Base-by-base conservation (phyloP, 2,888 invertebrate species). In the Drosophila demipolita region DNA sequence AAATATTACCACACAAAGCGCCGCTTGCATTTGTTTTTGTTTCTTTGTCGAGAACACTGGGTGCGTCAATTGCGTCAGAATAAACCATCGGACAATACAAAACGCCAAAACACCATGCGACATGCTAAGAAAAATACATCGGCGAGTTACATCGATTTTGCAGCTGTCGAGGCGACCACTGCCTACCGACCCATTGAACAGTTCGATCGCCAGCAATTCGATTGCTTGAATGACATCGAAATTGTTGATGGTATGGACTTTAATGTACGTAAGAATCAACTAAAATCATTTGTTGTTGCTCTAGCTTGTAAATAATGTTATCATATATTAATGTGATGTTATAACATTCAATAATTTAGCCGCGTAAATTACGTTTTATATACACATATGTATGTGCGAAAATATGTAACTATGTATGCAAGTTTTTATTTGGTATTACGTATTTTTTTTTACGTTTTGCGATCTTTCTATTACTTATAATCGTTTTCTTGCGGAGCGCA, bases 31-130 rank as follows among this genome's bases (percentile, higher is more conserved):
- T 73, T 91, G 59, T 92, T 92, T 68, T 75, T 82, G 58, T 79
- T 86, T 59, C 85, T 92, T 72, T 90, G 92, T 66, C 80, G 85
- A 29, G 82, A 91, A 66, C 75, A 90, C 42, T 91, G 91, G 92
- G 67, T 86, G 64, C 79, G 77, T 73, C 77, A 86, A 58, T 32
- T 29, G 29, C 29, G 29, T 17, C n/a, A 52, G 26, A n/a, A 59
- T 32, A 58, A 29, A 1, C 29, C 35, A 23, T n/a, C 26, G 38
- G 38, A 11, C 11, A 26, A 38, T 17, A 48, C 20, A 12, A 33
- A 32, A 62, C 33, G 3, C 29, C 12, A 66, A 20, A 15, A 15
- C 45, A 60, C 45, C 55, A 75, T 76, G 80, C 60, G 70, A 52
- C 36, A 67, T 72, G 45, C 60, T 63, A 15, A 45, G 45, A 45